Base-by-base conservation (phyloP, 2,113 vertebrate genomes). In the Anseranas semipalmata region DNA sequence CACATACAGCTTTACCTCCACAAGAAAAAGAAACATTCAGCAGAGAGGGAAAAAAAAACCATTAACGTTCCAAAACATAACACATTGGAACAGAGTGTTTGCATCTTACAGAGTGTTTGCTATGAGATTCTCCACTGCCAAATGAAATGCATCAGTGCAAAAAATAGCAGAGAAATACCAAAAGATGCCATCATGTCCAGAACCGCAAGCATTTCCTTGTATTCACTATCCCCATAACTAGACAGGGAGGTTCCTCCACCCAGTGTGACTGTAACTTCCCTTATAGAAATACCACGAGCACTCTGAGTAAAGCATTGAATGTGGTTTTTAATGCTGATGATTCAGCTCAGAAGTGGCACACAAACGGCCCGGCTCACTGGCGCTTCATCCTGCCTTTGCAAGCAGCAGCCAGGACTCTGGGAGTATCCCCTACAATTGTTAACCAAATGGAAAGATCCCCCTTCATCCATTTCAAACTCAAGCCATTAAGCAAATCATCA, bases 141-240 rank as follows among this genome's bases (percentile, higher is more conserved):
- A 92, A 89, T 43, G 58, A 96, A 95, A 95, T 71, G 84, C 80
- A 96, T 62, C 53, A 91, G 91, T 79, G 94, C 80, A 91, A 95
- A 96, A 96, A 95, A 95, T 92, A 97, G 92, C 92, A 92, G 94
- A 96, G 86, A 87, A 97, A 96, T 87, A 87, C 87, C 91, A 85
- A 85, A 89, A 46, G 91, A 96, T 95, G 94, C 93, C 95, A 96
- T 89, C 92, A 6, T 22, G 50, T n/a, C 89, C 95, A 96, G 95
- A 95, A 97, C 96, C 89, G 71, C 96, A 97, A 97, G 91, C 93
- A 97, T 96, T 97, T 97, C 96, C 96, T 97, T 87, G 96, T 96
- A 96, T 96, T 97, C 95, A 96, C 84, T 70, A 25, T 63, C 67
- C 96, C 95, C 96, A 94, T 89, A 95, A 95, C 95, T 94, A 97